Conservation (phyloP, 2,888 invertebrate genomes). For the Pediacus dermestoides region DNA sequence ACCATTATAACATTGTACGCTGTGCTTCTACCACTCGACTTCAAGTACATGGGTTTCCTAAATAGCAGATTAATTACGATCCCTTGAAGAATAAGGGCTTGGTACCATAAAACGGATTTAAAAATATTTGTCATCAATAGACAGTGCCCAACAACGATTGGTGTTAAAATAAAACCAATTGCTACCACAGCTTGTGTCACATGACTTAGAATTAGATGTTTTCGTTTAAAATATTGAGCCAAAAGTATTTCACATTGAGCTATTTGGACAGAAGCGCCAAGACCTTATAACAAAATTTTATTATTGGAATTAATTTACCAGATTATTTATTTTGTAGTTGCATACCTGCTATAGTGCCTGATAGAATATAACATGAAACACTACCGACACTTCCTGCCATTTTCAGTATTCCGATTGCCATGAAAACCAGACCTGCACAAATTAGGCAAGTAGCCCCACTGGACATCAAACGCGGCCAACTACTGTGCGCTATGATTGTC, state of each 20-base stretch:
- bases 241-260: conserved; percentile 59
- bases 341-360: conserved; percentile 46
- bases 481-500: conserved; percentile 55
- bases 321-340: no score
- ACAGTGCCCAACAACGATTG: conserved; percentile 54
- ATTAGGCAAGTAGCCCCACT: conserved; percentile 57
- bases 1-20: no score
- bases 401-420: conserved; percentile 51
- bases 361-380: conserved; percentile 39
- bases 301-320: not conserved
- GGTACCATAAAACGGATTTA: conserved; percentile 56
- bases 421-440: conserved; percentile 57
- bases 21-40: no score
- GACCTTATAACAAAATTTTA: conserved; percentile 44
- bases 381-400: conserved; percentile 31
- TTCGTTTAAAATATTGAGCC: conserved; percentile 58
- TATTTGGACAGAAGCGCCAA: conserved; percentile 56
- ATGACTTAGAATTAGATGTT: conserved; percentile 53
- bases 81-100: conserved; percentile 58
- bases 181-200: conserved; percentile 54
- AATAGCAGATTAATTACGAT: conserved; percentile 54
- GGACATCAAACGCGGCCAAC: conserved; percentile 59
- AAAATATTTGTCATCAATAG: conserved; percentile 48
- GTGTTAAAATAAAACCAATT: conserved; percentile 55
- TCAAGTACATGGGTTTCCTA: conserved; percentile 54